A percentile compares a stretch with the other conserved stretches of the same genome.
Evolutionary conservation across 2,888 invertebrate genomes (phyloP).

Genomic region (Ischnura elegans): DNA sequence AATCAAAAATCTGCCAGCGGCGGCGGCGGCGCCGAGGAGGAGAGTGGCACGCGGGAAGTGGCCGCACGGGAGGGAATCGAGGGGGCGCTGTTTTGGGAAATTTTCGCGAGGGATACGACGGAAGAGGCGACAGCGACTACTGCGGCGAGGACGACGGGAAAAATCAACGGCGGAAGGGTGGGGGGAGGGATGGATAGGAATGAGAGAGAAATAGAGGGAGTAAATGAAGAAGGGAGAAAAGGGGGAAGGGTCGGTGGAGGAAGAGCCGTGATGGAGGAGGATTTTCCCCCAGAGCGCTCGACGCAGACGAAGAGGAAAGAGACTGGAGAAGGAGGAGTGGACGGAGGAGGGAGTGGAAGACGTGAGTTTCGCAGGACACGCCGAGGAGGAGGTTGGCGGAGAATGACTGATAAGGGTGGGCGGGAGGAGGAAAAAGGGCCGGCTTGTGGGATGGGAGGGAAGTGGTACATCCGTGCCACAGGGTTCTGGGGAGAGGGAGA

Average conservation of each 20-base stretch:
- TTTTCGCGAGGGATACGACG: slow-evolving; percentile 6
- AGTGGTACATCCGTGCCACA: slow-evolving; percentile 56
- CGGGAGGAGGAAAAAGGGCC: background rate
- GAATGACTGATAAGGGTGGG: background rate
- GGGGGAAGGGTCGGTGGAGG: background rate
- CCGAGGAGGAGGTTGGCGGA: background rate
- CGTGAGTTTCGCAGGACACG: background rate
- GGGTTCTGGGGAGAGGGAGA: background rate
- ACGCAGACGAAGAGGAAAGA: background rate
- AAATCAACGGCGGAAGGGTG: background rate
- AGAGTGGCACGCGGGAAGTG: background rate
- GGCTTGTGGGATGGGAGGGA: background rate
- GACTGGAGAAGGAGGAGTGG: background rate
- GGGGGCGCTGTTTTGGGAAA: background rate
- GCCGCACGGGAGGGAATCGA: background rate
- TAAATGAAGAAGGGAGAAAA: background rate
- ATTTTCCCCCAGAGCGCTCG: background rate
- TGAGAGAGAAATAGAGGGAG: background rate
- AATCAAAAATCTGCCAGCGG: background rate
- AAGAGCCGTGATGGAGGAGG: background rate
- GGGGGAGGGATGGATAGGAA: background rate
- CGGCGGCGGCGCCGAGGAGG: background rate
- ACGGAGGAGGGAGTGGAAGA: slow-evolving; percentile 6
- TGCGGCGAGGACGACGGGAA: background rate
- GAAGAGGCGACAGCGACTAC: background rate